Evolutionary conservation across 2,797 vertebrate species (phyloP), one percentile per base, ranked within the genome.

Genomic region (Morelia viridis): DNA sequence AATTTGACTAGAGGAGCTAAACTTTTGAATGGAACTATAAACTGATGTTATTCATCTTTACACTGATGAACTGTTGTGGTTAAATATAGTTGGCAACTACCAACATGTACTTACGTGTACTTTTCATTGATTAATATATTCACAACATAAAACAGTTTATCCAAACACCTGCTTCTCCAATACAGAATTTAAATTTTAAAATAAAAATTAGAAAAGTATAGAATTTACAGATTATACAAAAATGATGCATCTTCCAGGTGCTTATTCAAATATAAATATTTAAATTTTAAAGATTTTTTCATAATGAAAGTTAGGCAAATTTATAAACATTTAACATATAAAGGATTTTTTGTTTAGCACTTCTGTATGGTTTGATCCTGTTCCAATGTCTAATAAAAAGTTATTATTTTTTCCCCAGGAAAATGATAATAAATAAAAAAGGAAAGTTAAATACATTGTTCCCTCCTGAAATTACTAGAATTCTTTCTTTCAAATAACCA

Each of bases 41-140:
- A 31, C 1, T 53, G 89, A 83, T 10, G 87, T 93, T 92, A 88
- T 1, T 88, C n/a, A 71, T 15, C 85, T 94, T 41, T 92, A 91
- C 94, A 31, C 17, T 65, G 24, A 91, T 4, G 94, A 46, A 71
- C 46, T 31, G 5, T 19, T 91, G 65, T 92, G 86, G 93, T 93
- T 58, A 91, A 65, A 62, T 53, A 61, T 22, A 31, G 56, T 28
- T 89, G 68, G 89, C 41, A 94, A 71, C 28, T 91, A 41, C 57
- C 19, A 5, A 56, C 84, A 35, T n/a, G 86, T 92, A 88, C 61
- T 90, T 91, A 60, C 22, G 13, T 41, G 26, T n/a, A 41, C 26
- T 22, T 65, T 57, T 19, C 1, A 7, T 9, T 3, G 4, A 10
- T 62, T 86, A 19, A 7, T 60, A 24, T 31, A 91, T 93, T 92